These are phyloP conservation scores for Onychostruthus taczanowskii DNA, from an alignment of 2,113 vertebrate genomes.

Conservation along the genomic window DNA sequence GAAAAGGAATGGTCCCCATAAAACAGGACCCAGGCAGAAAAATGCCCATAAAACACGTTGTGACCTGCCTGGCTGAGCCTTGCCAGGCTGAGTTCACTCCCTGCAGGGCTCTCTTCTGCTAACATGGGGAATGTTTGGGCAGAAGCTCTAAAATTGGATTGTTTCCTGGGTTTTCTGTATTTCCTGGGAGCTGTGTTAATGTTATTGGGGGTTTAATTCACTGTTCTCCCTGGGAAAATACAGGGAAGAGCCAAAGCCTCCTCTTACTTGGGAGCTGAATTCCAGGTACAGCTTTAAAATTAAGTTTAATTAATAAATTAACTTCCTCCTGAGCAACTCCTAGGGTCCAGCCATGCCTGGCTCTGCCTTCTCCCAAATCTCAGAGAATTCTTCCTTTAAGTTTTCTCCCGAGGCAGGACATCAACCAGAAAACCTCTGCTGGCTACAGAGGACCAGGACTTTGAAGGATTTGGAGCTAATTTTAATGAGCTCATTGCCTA, in stretches of 20 bases:
- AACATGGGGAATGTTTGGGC: no score
- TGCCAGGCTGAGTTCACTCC: background rate
- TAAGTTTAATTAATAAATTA: background rate
- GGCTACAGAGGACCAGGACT: background rate
- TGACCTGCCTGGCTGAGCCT: background rate
- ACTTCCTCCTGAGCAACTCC: background rate
- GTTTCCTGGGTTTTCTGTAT: background rate
- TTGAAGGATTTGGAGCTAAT: background rate
- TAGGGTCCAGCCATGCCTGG: no score
- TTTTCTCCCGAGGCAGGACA: background rate
- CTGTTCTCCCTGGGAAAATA: fast-evolving
- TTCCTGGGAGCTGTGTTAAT: no score
- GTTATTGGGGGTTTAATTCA: background rate
- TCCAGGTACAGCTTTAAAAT: background rate
- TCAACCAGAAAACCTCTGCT: background rate
- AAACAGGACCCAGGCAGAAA: background rate
- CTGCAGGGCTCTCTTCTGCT: background rate
- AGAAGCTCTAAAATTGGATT: background rate
- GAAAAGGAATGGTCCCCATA: background rate
- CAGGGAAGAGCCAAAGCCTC: background rate
- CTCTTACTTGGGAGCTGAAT: background rate
- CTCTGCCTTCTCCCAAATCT: background rate
- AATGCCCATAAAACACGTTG: background rate
- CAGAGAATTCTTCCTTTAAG: background rate
- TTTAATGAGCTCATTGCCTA: no score